phyloP scores from a whole-genome alignment of 2,888 invertebrate genomes.

The Nomada goodeniana region DNA sequence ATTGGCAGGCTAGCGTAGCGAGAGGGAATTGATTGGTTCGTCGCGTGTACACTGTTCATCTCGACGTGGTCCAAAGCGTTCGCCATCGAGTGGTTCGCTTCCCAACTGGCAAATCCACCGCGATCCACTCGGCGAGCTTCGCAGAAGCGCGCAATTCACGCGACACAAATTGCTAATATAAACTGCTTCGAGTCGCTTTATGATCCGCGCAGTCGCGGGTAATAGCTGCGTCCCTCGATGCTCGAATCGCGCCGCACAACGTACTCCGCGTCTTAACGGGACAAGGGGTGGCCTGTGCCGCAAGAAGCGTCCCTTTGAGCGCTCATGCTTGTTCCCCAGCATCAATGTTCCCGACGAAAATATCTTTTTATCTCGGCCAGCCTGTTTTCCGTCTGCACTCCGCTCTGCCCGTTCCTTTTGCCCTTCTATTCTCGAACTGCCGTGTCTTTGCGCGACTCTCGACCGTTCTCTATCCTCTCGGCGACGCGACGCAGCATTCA shows the following conservation, averaged over 20 bases:
- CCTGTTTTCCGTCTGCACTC: slow-evolving; percentile 10
- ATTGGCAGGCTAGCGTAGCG: too few species aligned
- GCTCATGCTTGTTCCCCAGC: slow-evolving; percentile 17
- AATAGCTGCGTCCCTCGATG: slow-evolving; percentile 8
- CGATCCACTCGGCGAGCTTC: neutral
- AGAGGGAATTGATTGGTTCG: neutral
- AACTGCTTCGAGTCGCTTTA: slow-evolving; percentile 12
- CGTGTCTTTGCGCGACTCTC: slow-evolving; percentile 43
- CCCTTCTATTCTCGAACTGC: slow-evolving; percentile 59
- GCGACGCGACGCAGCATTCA: slow-evolving; percentile 16
- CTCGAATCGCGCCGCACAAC: slow-evolving; percentile 18
- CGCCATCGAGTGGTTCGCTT: neutral
- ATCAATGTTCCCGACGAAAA: slow-evolving; percentile 32
- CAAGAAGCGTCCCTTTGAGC: slow-evolving; percentile 39
- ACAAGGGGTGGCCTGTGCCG: slow-evolving; percentile 23
- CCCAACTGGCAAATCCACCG: neutral
- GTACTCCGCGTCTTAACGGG: slow-evolving; percentile 3
- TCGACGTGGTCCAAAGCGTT: neutral
- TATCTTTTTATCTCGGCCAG: slow-evolving; percentile 36
- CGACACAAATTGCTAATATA: slow-evolving; percentile 18
- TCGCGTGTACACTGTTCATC: neutral
- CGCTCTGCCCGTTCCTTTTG: slow-evolving; percentile 36
- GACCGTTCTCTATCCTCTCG: neutral
- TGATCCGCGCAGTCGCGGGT: slow-evolving; percentile 6
- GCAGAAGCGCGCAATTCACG: neutral